These are phyloP conservation scores for Pterocles orientalis DNA, from an alignment of 2,113 vertebrate species.

Conservation along the genomic window DNA sequence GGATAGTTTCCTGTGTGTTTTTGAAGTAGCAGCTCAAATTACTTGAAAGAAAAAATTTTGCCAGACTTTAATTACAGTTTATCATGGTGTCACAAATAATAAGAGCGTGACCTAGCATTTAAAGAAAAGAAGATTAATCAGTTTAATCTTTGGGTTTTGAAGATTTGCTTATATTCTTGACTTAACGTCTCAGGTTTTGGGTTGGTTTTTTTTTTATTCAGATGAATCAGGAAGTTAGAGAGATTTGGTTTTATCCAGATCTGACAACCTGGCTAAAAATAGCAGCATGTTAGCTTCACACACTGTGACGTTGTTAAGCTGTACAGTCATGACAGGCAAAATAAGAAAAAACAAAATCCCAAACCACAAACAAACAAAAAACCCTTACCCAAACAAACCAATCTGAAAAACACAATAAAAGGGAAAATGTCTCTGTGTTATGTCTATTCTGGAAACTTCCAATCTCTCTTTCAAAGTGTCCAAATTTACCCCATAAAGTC, in stretches of 20 bases:
- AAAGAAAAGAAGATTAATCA: not conserved
- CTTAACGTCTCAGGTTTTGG: not conserved
- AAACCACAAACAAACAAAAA: not conserved
- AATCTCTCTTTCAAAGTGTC: fast-evolving
- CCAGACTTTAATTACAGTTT: slow-evolving; percentile 20
- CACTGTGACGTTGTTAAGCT: fast-evolving
- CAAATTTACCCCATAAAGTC: not conserved
- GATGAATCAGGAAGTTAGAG: not conserved
- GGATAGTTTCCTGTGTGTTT: not conserved
- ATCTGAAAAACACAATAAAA: not conserved
- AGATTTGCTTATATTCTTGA: not conserved
- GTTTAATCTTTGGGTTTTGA: not conserved
- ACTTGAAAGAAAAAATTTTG: not conserved
- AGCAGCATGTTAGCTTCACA: not conserved
- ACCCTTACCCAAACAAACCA: fast-evolving
- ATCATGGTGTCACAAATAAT: not conserved
- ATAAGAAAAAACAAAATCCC: not conserved
- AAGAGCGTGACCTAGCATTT: not conserved
- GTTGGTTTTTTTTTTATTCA: too few species aligned
- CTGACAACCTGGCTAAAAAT: not conserved
- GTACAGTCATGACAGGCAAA: not conserved
- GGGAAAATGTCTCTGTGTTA: not conserved
- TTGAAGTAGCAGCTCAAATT: not conserved
- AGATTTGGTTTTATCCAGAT: not conserved
- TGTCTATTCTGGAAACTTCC: not conserved